Evolutionary conservation across 2,888 invertebrate genomes (phyloP), one percentile per base, ranked within the genome.

Genomic region (Pogonocherus hispidulus): DNA sequence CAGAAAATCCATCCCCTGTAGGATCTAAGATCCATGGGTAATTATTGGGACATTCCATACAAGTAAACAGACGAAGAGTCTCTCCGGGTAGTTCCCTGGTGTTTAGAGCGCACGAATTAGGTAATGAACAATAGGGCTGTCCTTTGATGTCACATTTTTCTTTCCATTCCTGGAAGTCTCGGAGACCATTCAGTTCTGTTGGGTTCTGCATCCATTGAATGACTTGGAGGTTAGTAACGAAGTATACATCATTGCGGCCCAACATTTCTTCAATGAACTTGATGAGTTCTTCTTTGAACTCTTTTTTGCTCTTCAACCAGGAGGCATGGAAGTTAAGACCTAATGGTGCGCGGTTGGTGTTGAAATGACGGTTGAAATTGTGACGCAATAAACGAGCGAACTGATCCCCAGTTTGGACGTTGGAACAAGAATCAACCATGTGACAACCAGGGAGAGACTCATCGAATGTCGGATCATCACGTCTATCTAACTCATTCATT

Each of bases 171-270:
- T 93, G 93, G 91, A 97, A 97, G 84, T 97, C 96, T 78, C 95
- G 90, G 56, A 97, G 89, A 37, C 92, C 92, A 52, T 94, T 92
- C 75, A 96, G 84, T 85, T 96, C 96, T 27, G 95, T 95, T 63
- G 97, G 97, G 80, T 94, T 95, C 86, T 97, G 96, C 95, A 97
- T 97, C 96, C 96, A 97, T 86, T 96, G 95, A 81, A 97, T 95
- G 23, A 96, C 96, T 76, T 86, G 91, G 78, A 95, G 90, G 88
- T 94, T 93, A 69, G 95, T 96, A 71, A 95, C 95, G 85, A 97
- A 97, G 88, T 96, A 97, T 23, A 97, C 96, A 82, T 97, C 96
- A 82, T 94, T 95, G 82, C 93, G 91, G 77, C 90, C 92, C 78
- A 94, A 87, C 94, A 96, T 95, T 86, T 97, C 97, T 87, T 96